These are phyloP conservation scores for Hydractinia symbiolongicarpus DNA, from an alignment of 30 jellyfish, hydroid and myxozoan genomes.

Conservation along the genomic window DNA sequence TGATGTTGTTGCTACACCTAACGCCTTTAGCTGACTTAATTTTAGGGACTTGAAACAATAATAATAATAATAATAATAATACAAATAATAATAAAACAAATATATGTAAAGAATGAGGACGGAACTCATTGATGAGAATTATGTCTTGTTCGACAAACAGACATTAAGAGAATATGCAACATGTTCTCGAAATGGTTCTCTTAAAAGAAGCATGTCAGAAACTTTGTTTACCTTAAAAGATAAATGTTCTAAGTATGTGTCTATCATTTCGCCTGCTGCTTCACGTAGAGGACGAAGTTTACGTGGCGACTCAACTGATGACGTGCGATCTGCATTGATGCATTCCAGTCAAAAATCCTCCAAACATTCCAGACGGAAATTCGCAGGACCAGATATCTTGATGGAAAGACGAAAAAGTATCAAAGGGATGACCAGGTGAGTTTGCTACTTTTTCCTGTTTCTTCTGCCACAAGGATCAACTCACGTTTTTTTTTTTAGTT, in stretches of 20 bases:
- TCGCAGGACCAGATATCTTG: constrained; percentile 29
- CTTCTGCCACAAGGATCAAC: not conserved
- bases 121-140: constrained; percentile 25
- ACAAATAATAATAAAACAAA: not conserved
- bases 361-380: not conserved
- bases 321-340: constrained; percentile 19
- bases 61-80: not conserved
- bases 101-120: not conserved
- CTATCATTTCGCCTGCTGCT: constrained; percentile 6
- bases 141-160: constrained; percentile 32
- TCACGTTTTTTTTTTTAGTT: not conserved
- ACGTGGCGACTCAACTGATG: not conserved
- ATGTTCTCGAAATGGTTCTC: constrained; percentile 10
- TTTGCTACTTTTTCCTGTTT: not conserved
- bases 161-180: not conserved
- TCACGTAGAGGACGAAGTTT: constrained; percentile 3
- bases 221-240: not conserved
- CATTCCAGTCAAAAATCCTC: constrained; percentile 6
- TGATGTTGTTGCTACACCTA: no score
- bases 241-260: constrained; percentile 18
- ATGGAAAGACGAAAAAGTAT: constrained; percentile 23
- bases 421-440: constrained; percentile 40
- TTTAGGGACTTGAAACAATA: no score
- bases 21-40: no score
- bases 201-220: not conserved